Evolutionary conservation across 2,888 invertebrate species (phyloP).

Genomic region (Drosophila borealis): DNA sequence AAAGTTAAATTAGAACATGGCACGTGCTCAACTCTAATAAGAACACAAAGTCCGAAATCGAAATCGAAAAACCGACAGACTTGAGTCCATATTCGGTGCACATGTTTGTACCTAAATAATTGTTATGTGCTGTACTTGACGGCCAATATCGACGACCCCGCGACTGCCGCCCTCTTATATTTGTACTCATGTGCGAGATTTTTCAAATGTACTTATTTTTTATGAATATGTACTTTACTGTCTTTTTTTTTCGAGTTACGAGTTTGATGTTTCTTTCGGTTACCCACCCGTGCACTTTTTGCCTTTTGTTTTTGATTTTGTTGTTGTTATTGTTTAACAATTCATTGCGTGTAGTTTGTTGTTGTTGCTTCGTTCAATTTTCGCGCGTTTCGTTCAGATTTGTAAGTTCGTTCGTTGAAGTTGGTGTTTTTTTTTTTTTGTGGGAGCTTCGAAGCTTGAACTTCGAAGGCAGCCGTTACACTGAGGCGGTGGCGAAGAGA

Average conservation of each 20-base stretch:
- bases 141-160: slow-evolving; percentile 37
- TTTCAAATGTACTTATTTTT: neutral
- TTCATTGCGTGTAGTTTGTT: slow-evolving; percentile 25
- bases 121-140: slow-evolving; percentile 16
- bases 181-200: slow-evolving; percentile 35
- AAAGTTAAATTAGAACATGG: neutral
- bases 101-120: slow-evolving; percentile 18
- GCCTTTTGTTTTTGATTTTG: neutral
- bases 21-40: neutral
- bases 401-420: slow-evolving; percentile 45
- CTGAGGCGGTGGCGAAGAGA: slow-evolving; percentile 45
- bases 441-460: slow-evolving; percentile 58
- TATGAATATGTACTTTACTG: too few relatives aligned
- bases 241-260: neutral
- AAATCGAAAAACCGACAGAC: slow-evolving; percentile 15
- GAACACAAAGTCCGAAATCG: slow-evolving; percentile 33
- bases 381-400: slow-evolving; percentile 47
- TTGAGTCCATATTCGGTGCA: slow-evolving; percentile 40
- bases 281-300: slow-evolving; percentile 43
- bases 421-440: slow-evolving; percentile 11
- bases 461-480: slow-evolving; percentile 65
- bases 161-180: neutral
- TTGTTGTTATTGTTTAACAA: slow-evolving; percentile 28
- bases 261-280: slow-evolving; percentile 17
- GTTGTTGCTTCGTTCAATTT: slow-evolving; percentile 32